A percentile compares a stretch with the other conserved stretches of the same genome.
phyloP scores from a whole-genome alignment of 2,113 vertebrate species.

The Daboia siamensis region DNA sequence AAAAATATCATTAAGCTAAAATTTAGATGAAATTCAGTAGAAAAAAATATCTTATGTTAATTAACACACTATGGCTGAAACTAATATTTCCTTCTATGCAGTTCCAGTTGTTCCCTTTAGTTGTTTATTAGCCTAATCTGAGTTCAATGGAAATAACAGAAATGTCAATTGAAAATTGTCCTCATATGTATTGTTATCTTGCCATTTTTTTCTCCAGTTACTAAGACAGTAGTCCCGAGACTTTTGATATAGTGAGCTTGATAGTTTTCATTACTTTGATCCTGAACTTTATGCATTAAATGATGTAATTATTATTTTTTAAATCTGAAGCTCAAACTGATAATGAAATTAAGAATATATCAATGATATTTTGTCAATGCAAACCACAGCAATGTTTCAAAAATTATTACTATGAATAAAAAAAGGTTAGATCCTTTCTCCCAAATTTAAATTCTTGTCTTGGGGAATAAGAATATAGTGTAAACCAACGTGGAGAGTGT shows the following conservation, averaged over 20 bases:
- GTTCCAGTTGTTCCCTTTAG: conserved; percentile 5
- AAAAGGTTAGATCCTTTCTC: not conserved
- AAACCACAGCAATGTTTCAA: conserved; percentile 41
- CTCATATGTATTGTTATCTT: conserved; percentile 49
- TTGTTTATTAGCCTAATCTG: conserved; percentile 40
- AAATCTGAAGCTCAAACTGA: conserved; percentile 57
- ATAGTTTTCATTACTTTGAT: conserved; percentile 63
- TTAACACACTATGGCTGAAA: conserved; percentile 60
- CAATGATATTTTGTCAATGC: conserved; percentile 60
- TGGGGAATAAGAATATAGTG: rapidly evolving
- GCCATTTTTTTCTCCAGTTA: conserved; percentile 50
- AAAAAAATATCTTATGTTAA: conserved; percentile 70
- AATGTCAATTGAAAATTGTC: conserved; percentile 31
- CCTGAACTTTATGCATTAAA: conserved; percentile 61
- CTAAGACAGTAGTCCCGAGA: conserved; percentile 59
- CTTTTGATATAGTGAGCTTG: conserved; percentile 48
- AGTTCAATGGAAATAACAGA: conserved; percentile 37
- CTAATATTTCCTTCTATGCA: conserved; percentile 34
- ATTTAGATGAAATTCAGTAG: conserved; percentile 53
- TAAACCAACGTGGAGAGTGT: not conserved
- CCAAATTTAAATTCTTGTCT: not conserved
- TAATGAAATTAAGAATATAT: conserved; percentile 61
- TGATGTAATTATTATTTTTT: conserved; percentile 65
- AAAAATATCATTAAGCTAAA: conserved; percentile 68
- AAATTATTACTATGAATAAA: not conserved